Conservation (phyloP, 2,797 vertebrate species). For the Tachyglossus aculeatus region DNA sequence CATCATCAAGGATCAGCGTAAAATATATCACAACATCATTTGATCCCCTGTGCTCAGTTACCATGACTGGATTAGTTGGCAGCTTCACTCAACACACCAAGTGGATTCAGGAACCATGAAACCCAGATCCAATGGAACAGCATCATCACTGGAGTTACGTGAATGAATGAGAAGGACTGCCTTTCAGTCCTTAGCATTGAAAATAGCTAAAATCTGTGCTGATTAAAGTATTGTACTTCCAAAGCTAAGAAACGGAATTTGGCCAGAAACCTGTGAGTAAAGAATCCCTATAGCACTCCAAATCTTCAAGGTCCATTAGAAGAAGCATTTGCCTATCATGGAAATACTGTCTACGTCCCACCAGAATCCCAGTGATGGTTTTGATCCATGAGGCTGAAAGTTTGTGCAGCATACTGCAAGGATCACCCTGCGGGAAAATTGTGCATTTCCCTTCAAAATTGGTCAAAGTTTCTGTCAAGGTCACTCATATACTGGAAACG, state of each 20-base stretch:
- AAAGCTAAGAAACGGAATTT: background rate
- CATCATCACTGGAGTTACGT: background rate
- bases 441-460: background rate
- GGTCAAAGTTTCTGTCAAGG: background rate
- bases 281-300: background rate
- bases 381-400: background rate
- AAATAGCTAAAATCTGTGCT: background rate
- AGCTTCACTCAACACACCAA: background rate
- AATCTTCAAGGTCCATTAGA: background rate
- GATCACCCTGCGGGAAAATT: background rate
- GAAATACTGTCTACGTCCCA: no score
- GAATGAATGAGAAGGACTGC: background rate
- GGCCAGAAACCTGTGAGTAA: background rate
- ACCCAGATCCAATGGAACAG: background rate
- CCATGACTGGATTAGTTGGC: background rate
- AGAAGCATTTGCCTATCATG: background rate
- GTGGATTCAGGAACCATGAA: background rate
- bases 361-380: no score
- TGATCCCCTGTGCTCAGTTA: no score
- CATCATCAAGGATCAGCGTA: no score
- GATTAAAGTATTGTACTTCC: background rate
- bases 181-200: background rate
- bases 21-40: no score
- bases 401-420: background rate
- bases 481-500: background rate